A percentile compares a stretch with the other conserved stretches of the same genome.
phyloP scores from a whole-genome alignment of 1,140 invertebrate genomes.

The Polypedilum vanderplanki region DNA sequence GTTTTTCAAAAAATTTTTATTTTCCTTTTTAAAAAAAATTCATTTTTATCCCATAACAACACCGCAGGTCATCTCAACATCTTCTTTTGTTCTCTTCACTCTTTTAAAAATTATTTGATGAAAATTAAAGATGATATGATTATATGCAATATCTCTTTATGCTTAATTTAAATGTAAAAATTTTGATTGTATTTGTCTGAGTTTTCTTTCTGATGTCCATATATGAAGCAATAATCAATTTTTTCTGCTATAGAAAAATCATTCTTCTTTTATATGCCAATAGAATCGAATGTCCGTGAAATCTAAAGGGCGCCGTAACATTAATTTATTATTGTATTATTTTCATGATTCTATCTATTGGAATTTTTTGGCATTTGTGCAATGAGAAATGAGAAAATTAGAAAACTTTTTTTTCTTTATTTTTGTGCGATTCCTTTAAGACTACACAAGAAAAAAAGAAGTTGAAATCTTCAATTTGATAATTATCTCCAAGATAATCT shows the following conservation, averaged over 20 bases:
- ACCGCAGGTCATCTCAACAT: neutral
- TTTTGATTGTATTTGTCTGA: slow-evolving; percentile 5
- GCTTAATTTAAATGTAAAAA: neutral
- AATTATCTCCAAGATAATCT: neutral
- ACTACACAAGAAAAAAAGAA: neutral
- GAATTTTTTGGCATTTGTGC: neutral
- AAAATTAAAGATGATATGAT: neutral
- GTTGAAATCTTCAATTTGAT: slow-evolving; percentile 4
- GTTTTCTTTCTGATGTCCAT: neutral
- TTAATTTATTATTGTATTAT: slow-evolving; percentile 6
- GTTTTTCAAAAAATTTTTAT: too few species aligned
- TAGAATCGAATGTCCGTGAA: slow-evolving; percentile 6
- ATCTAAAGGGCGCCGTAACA: neutral
- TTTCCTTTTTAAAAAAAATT: too few species aligned
- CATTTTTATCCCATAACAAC: neutral
- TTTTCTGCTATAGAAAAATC: slow-evolving; percentile 11
- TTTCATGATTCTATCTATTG: neutral
- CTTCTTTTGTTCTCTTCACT: too few species aligned
- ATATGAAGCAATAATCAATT: neutral
- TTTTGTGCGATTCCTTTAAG: neutral
- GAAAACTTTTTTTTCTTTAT: neutral
- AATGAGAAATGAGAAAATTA: neutral
- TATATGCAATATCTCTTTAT: neutral
- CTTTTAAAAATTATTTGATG: neutral
- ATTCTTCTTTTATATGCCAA: neutral